Evolutionary conservation across 2,113 vertebrate species (phyloP).

Genomic region (Austrofundulus limnaeus): DNA sequence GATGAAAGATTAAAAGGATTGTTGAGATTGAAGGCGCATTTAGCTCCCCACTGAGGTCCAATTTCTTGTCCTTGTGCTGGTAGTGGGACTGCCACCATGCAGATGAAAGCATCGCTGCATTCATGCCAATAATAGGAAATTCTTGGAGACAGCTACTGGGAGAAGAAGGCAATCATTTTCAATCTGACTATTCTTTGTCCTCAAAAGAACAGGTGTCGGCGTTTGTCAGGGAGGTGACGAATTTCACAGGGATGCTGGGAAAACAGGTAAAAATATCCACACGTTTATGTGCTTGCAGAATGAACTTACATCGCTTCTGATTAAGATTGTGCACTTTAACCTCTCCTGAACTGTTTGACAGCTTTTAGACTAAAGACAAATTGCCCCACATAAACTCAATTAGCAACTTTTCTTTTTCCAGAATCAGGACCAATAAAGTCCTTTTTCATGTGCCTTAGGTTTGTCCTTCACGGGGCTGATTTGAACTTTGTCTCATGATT

Average conservation of each 20-base stretch:
- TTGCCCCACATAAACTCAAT: constrained; percentile 31
- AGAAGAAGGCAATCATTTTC: constrained; percentile 63
- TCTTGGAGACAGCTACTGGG: constrained; percentile 39
- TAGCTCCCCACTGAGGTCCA: constrained; percentile 75
- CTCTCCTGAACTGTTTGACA: constrained; percentile 22
- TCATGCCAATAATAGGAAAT: constrained; percentile 57
- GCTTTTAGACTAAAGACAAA: constrained; percentile 39
- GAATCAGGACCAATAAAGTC: not conserved
- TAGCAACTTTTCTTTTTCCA: constrained; percentile 29
- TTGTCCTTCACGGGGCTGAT: constrained; percentile 30
- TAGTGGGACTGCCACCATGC: constrained; percentile 64
- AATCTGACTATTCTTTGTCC: constrained; percentile 46
- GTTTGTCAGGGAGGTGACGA: constrained; percentile 9
- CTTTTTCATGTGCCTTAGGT: not conserved
- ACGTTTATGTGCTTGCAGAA: constrained; percentile 4
- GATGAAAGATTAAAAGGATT: constrained; percentile 86
- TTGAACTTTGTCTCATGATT: not conserved
- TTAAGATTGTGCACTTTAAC: constrained; percentile 4
- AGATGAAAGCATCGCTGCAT: constrained; percentile 71
- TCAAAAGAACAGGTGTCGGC: constrained; percentile 26
- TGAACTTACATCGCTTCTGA: constrained; percentile 5
- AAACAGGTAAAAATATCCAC: not conserved
- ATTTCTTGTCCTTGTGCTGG: constrained; percentile 67
- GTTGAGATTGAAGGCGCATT: constrained; percentile 79
- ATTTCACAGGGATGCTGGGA: constrained; percentile 3